Percentiles rank a stretch among this genome's conserved stretches.
phyloP scores from a whole-genome alignment of 1,140 invertebrate genomes.

The Berghia stephanieae region DNA sequence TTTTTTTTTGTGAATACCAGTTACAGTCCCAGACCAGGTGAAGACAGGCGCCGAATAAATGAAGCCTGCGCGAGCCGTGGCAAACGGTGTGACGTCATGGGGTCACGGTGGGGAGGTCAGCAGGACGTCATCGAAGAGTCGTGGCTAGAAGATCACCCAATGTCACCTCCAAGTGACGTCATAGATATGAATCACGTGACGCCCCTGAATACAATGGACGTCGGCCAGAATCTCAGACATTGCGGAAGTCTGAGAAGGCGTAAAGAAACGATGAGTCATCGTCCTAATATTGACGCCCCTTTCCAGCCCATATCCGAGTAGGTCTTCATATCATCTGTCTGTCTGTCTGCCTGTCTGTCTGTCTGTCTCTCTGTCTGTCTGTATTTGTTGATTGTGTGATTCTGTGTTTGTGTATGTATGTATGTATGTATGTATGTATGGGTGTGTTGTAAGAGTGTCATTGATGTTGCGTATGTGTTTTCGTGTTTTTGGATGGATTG shows the following conservation, averaged over 20 bases:
- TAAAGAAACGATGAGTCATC: too few species aligned
- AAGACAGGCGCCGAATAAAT: neutral
- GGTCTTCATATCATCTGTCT: neutral
- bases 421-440: neutral
- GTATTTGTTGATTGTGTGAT: neutral
- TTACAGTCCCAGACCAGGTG: neutral
- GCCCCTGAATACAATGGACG: neutral
- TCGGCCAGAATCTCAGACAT: neutral
- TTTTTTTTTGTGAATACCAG: neutral
- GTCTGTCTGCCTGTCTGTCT: neutral
- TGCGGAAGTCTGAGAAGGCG: too few species aligned
- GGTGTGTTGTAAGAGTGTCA: neutral
- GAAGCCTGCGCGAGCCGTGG: neutral
- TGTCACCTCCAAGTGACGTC: neutral
- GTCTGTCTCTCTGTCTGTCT: neutral
- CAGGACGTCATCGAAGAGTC: slow-evolving; percentile 26
- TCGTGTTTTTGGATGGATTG: too few species aligned
- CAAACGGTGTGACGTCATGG: neutral
- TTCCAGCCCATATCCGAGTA: neutral
- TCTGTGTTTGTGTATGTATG: neutral
- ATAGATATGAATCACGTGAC: neutral
- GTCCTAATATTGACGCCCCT: slow-evolving; percentile 5
- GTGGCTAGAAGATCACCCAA: neutral
- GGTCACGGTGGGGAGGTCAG: neutral
- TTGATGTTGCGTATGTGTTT: too few species aligned